A percentile compares a stretch with the other conserved stretches of the same genome.
Conservation (phyloP, 2,113 vertebrate species). For the Polyodon spathula region DNA sequence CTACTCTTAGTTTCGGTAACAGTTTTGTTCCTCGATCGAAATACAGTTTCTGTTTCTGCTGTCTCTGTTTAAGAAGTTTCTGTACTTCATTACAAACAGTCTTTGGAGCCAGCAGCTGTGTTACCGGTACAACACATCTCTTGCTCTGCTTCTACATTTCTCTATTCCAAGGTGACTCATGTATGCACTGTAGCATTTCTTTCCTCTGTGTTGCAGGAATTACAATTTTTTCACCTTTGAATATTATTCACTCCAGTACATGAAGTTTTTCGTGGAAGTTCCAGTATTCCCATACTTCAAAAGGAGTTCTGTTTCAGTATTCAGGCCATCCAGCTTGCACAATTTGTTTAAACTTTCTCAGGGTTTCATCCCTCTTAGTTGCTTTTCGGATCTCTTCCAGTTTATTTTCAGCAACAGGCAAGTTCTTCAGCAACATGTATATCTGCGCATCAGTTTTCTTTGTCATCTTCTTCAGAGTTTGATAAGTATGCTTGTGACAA, state of each 20-base stretch:
- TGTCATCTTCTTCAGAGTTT: too few relatives aligned
- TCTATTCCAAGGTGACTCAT: conserved; percentile 11
- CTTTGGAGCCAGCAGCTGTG: background rate
- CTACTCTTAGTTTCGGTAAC: conserved; percentile 8
- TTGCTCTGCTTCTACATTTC: too few relatives aligned
- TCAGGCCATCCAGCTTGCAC: too few relatives aligned
- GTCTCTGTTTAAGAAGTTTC: conserved; percentile 11
- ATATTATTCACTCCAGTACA: too few relatives aligned
- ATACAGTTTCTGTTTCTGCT: conserved; percentile 13
- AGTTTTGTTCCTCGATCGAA: conserved; percentile 9
- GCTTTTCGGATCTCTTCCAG: too few relatives aligned
- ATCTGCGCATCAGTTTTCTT: too few relatives aligned
- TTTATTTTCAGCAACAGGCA: too few relatives aligned
- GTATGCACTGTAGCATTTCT: conserved; percentile 15
- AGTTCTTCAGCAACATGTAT: too few relatives aligned
- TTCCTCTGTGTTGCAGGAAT: conserved; percentile 10
- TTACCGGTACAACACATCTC: conserved; percentile 12
- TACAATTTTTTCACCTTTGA: conserved; percentile 18
- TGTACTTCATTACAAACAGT: conserved; percentile 7
- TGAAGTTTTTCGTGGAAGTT: conserved; percentile 16
- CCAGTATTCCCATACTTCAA: conserved; percentile 10
- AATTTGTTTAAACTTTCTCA: conserved; percentile 9
- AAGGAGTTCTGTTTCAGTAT: conserved; percentile 7
- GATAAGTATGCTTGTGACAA: too few relatives aligned
- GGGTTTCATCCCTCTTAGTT: conserved; percentile 7